Evolutionary conservation across 2,888 invertebrate species (phyloP), one percentile per base, ranked within the genome.

Genomic region (Hermaeophaga mercurialis): DNA sequence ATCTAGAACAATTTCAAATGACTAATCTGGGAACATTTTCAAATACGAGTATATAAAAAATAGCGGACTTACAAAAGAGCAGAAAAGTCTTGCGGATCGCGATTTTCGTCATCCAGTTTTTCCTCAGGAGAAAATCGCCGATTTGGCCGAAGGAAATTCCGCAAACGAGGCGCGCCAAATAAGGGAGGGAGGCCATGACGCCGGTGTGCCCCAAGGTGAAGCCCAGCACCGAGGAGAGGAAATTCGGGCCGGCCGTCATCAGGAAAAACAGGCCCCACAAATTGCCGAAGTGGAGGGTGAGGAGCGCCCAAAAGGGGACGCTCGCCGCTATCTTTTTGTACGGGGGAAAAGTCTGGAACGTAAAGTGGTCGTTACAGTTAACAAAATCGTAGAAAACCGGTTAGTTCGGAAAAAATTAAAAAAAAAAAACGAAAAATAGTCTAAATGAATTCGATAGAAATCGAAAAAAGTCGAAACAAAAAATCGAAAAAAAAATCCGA

Each of bases 231-330:
- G 86, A 86, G 34, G 88, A 86, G 68, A 90, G 81, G 71, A 87
- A 90, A 66, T 88, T 86, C 4, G 90, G 90, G 38, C 89, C 88
- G 28, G 87, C 86, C 0, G 88, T 90, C 77, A 90, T 83, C 44
- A 89, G 82, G 71, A 90, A 88, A 74, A 87, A 89, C 19, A 90
- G 73, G 1, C 90, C 87, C 85, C 90, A 90, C 56, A 89, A 77
- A 69, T 88, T 90, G 31, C 90, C 90, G 67, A 86, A 90, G 67
- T 90, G 90, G 17, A 88, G 78, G 1, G 86, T 66, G 7, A 81
- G 66, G 69, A 90, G 79, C 0, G 87, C 84, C 75, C 86, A 79
- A 73, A 90, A 89, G 11, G 89, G 89, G 41, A 88, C 62, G 0
- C 89, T 90, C 1, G 81, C 73, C 11, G 84, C 59, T 28, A 90